Conservation (phyloP, 1,140 invertebrate species). For the Rhizoglyphus robini region DNA sequence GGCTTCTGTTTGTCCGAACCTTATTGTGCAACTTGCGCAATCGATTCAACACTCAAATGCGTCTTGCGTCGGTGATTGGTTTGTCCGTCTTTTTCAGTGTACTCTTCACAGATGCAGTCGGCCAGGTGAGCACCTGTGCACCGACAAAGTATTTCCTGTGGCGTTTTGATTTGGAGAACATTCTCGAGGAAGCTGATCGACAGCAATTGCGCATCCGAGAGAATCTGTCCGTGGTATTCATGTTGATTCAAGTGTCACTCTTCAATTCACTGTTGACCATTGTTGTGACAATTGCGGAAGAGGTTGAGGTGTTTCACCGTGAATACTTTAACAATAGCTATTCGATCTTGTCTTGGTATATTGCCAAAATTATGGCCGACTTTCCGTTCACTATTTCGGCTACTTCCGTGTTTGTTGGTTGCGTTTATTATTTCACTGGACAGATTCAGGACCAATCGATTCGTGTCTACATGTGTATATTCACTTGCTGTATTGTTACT, state of each 20-base stretch:
- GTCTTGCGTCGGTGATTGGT: background rate
- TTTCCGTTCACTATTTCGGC: constrained; percentile 7
- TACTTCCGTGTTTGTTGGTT: background rate
- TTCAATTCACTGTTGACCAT: background rate
- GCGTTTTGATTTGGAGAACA: background rate
- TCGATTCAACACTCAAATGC: background rate
- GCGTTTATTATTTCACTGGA: constrained; percentile 1
- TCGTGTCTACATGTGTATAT: constrained; percentile 31
- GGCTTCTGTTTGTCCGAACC: constrained; percentile 3
- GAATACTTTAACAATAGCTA: constrained; percentile 73
- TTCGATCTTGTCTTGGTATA: background rate
- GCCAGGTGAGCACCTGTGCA: background rate
- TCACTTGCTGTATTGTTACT: constrained; percentile 78
- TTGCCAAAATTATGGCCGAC: constrained; percentile 13
- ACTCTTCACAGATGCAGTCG: background rate
- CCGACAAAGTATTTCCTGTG: constrained; percentile 13
- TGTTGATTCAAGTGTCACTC: background rate
- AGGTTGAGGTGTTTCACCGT: constrained; percentile 82
- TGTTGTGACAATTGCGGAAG: constrained; percentile 37
- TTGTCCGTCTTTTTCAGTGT: background rate
- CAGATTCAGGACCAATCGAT: constrained; percentile 5
- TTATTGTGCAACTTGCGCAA: background rate
- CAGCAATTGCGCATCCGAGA: background rate
- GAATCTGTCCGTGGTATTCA: background rate
- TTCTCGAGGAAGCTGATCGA: background rate